Base-by-base conservation (phyloP, 2,888 invertebrate genomes). In the Coelinius sp. region DNA sequence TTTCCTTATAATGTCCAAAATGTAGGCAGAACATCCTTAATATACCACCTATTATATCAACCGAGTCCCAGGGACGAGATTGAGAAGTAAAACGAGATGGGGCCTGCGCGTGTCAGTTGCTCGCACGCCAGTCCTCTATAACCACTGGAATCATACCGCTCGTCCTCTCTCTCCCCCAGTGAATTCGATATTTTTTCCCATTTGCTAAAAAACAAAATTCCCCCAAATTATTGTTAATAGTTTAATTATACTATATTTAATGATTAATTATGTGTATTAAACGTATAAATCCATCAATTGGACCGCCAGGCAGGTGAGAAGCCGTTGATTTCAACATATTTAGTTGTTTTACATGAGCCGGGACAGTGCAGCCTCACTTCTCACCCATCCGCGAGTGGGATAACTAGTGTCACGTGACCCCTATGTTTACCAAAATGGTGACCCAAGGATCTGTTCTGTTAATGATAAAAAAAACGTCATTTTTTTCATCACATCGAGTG, bases 401-500 rank as follows among this genome's bases (percentile, higher is more conserved):
- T 65, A 52, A 59, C 25, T 53, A 52, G 49, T 63, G 81, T 87
- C 87, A 87, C 86, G 87, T 87, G 87, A 87, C 81, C 83, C 74
- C 75, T 83, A 75, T 87, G 87, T 87, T 87, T 87, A 87, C 87
- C 82, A 85, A 87, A 86, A 87, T 87, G 87, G 87, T 85, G 86
- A 82, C 79, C 75, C 75, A 78, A 70, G 73, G 73, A 67, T n/a
- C n/a, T n/a, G 73, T 78, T 79, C 79, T 78, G 71, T 77, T 75
- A 80, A 77, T 74, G 73, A 68, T 73, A 41, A 20, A 59, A 10
- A 14, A 59, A n/a, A n/a, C n/a, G n/a, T 41, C n/a, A 41, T 41
- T 41, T 41, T 41, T 41, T 4, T 5, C 1, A n/a, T 41, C n/a
- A n/a, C 41, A 41, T n/a, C 5, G n/a, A 2, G 5, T 10, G 1